Percentiles rank a stretch among this genome's conserved stretches.
Evolutionary conservation across 2,113 vertebrate genomes (phyloP).

Genomic region (Murina feae): DNA sequence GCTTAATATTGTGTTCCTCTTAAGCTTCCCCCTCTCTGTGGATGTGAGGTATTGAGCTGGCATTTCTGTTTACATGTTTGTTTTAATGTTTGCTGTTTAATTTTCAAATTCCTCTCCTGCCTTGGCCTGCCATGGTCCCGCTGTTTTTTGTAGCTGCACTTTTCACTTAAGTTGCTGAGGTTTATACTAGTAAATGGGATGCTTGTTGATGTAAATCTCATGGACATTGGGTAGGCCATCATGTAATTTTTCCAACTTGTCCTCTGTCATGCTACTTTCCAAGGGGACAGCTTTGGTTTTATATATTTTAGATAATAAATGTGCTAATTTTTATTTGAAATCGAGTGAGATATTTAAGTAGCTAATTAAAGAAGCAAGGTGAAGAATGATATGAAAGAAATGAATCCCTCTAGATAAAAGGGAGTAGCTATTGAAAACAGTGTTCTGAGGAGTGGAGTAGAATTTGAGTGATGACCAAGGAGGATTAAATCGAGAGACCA

Average conservation of each 20-base stretch:
- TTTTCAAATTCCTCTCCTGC: neutral
- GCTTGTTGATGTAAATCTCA: neutral
- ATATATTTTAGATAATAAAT: neutral
- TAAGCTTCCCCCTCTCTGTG: neutral
- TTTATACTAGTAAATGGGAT: neutral
- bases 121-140: neutral
- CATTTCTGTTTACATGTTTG: neutral
- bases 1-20: neutral
- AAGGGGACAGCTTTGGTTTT: neutral
- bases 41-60: neutral
- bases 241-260: neutral
- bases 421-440: neutral
- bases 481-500: neutral
- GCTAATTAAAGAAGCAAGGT: neutral
- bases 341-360: neutral
- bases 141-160: neutral
- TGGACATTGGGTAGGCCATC: neutral
- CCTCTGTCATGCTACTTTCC: neutral
- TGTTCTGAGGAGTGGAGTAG: neutral
- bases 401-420: neutral
- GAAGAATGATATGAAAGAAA: constrained; percentile 13
- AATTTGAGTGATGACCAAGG: neutral
- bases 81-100: neutral
- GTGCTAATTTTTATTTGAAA: constrained; percentile 2
- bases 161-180: neutral